These are phyloP conservation scores for Drosophila gunungcola DNA, from an alignment of 1,140 invertebrate genomes.

Conservation along the genomic window DNA sequence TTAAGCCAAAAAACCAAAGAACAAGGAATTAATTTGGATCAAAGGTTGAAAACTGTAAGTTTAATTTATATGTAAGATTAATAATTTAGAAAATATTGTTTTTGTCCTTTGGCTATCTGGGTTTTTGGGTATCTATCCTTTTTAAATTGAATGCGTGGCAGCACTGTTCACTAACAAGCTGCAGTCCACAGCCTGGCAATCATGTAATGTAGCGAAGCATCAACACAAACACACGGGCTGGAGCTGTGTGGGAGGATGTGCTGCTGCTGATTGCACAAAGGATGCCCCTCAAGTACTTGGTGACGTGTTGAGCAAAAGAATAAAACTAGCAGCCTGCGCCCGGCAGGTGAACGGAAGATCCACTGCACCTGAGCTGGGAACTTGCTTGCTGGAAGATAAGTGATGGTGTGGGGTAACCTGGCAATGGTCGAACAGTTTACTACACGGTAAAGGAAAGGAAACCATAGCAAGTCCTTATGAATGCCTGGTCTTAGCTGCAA, in stretches of 20 bases:
- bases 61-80: too few species aligned
- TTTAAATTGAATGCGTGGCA: not conserved
- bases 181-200: conserved; percentile 52
- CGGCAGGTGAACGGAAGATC: conserved; percentile 37
- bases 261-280: conserved; percentile 78
- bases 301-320: conserved; percentile 75
- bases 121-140: not conserved
- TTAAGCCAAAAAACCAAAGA: too few species aligned
- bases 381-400: conserved; percentile 25
- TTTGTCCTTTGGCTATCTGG: too few species aligned
- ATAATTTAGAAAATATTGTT: too few species aligned
- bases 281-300: conserved; percentile 75
- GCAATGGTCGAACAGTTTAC: conserved; percentile 28
- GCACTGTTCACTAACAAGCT: conserved; percentile 49
- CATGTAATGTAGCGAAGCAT: conserved; percentile 59
- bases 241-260: conserved; percentile 23
- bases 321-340: conserved; percentile 52
- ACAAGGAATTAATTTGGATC: too few species aligned
- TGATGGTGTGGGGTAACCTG: conserved; percentile 12
- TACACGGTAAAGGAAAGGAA: conserved; percentile 11
- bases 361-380: conserved; percentile 51
- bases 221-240: conserved; percentile 37
- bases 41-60: too few species aligned
- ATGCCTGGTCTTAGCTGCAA: conserved; percentile 3
- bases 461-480: conserved; percentile 2